Evolutionary conservation across 2,797 vertebrate genomes (phyloP).

Genomic region (Tamandua tetradactyla): DNA sequence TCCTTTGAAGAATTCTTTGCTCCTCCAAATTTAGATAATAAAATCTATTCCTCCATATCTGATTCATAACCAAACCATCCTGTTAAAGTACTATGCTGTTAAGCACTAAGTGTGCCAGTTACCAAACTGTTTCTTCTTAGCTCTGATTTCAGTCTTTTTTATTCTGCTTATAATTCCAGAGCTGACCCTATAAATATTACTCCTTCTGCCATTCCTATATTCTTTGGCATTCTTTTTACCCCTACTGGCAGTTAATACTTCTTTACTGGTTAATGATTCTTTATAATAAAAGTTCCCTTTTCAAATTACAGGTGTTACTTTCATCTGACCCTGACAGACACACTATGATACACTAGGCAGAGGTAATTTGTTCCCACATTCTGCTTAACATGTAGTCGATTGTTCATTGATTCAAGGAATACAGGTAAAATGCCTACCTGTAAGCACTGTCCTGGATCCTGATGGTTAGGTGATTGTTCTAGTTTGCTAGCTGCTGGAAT

Average conservation of each 20-base stretch:
- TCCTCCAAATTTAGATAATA: not conserved
- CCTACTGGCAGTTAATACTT: not conserved
- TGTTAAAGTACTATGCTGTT: not conserved
- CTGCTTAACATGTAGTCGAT: not conserved
- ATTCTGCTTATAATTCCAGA: not conserved
- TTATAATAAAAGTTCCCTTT: not conserved
- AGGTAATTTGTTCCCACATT: not conserved
- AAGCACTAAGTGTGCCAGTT: not conserved
- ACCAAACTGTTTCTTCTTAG: not conserved
- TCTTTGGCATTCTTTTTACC: not conserved
- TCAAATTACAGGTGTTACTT: not conserved
- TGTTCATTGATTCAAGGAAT: not conserved
- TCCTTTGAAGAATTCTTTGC: not conserved
- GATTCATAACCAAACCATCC: not conserved
- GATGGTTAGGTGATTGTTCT: not conserved
- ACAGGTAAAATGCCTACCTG: not conserved
- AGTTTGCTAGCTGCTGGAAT: too few species aligned
- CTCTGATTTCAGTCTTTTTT: not conserved
- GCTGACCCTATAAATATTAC: not conserved
- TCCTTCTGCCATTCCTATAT: not conserved
- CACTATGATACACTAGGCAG: not conserved
- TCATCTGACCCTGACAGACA: not conserved
- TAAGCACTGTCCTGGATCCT: not conserved
- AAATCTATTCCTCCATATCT: not conserved
- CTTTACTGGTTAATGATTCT: not conserved